A percentile compares a stretch with the other conserved stretches of the same genome.
Conservation (phyloP, 2,113 vertebrate genomes). For the Gallinago media region DNA sequence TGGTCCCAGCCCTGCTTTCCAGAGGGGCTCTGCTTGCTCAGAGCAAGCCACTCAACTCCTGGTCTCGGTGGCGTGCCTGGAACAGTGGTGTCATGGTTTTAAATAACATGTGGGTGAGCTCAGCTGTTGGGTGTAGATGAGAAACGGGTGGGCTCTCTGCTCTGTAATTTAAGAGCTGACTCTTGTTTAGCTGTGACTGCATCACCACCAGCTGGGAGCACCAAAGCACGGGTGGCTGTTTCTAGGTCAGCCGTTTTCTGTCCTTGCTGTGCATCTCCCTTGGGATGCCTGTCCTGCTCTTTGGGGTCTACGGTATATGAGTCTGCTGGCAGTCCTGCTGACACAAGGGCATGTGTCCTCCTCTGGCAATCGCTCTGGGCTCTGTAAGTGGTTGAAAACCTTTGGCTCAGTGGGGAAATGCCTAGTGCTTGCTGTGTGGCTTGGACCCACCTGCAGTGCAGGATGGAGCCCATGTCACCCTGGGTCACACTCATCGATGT, state of each 20-base stretch:
- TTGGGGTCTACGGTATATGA: accelerated
- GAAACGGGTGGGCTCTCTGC: background rate
- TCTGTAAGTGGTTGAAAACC: background rate
- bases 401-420: background rate
- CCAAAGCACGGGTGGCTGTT: background rate
- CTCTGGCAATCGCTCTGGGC: background rate
- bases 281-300: background rate
- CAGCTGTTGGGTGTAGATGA: background rate
- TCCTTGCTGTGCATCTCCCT: background rate
- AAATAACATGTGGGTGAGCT: background rate
- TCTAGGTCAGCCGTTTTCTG: background rate
- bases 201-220: background rate
- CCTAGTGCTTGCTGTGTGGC: background rate
- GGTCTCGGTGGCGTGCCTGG: accelerated
- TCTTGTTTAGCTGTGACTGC: background rate
- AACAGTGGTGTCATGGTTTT: background rate
- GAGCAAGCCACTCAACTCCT: background rate
- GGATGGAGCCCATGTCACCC: accelerated
- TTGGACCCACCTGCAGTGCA: background rate
- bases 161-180: background rate
- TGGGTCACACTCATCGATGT: accelerated
- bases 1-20: background rate
- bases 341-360: background rate
- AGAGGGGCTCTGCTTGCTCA: background rate
- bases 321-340: background rate